Percentiles rank a stretch among this genome's conserved stretches.
Evolutionary conservation across 2,797 vertebrate genomes (phyloP).

Genomic region (Rallus crepitans): DNA sequence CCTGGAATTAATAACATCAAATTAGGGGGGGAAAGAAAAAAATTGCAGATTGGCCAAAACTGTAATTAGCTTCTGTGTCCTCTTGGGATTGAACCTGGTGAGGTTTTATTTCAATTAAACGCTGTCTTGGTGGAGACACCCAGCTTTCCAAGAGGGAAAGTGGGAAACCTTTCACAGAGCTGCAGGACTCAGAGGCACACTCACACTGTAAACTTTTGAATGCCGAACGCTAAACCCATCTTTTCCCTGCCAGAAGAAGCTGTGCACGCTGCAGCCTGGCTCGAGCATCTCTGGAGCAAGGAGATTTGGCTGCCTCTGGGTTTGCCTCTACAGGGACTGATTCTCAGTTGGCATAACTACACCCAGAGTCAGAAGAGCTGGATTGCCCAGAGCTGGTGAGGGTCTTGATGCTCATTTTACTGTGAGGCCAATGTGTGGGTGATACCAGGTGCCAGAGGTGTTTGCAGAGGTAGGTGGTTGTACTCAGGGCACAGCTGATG

Average conservation of each 20-base stretch:
- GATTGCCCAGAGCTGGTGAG: accelerated
- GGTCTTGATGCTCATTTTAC: accelerated
- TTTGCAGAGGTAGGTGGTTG: accelerated
- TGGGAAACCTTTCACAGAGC: neutral
- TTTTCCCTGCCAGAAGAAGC: neutral
- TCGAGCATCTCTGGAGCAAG: neutral
- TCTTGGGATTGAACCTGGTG: neutral
- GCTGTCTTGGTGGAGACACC: neutral
- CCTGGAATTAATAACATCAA: neutral
- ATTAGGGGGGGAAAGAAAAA: neutral
- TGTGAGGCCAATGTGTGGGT: accelerated
- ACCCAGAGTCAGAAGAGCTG: neutral
- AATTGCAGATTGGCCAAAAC: neutral
- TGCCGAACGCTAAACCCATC: neutral
- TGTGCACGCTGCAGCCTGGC: neutral
- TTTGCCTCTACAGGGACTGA: neutral
- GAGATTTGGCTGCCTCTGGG: neutral
- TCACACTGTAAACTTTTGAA: neutral
- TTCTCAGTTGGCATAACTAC: accelerated
- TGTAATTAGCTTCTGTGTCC: neutral
- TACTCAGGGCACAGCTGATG: accelerated
- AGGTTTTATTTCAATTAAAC: neutral
- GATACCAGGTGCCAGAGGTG: accelerated
- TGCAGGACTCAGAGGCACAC: neutral
- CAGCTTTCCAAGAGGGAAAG: neutral